These are phyloP conservation scores for Penaeus monodon DNA, from an alignment of 2,888 invertebrate genomes.

Conservation along the genomic window DNA sequence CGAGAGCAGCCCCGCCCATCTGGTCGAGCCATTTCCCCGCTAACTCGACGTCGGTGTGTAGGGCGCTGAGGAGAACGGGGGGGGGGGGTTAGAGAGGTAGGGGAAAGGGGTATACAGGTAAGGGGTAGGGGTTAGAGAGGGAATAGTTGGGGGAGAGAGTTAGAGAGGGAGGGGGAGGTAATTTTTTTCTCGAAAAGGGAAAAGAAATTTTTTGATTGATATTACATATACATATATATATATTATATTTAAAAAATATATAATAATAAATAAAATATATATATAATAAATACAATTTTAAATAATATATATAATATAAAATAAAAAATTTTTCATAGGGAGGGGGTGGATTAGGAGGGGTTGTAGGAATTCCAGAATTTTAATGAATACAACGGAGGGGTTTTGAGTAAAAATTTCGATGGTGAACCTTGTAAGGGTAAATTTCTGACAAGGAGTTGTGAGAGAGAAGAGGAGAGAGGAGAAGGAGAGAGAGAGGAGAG, in stretches of 20 bases:
- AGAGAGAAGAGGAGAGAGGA: not conserved
- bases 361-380: too few species aligned
- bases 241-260: not conserved
- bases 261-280: too few species aligned
- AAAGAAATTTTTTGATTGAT: not conserved
- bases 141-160: not conserved
- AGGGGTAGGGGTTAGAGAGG: not conserved
- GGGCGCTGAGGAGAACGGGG: slow-evolving; percentile 11
- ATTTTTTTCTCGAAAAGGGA: too few species aligned
- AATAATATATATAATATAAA: too few species aligned
- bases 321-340: too few species aligned
- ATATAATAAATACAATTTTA: too few species aligned
- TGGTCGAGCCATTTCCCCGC: slow-evolving; percentile 31
- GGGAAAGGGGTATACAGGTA: slow-evolving; percentile 28
- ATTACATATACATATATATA: not conserved
- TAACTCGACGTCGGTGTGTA: slow-evolving; percentile 43
- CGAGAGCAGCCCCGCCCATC: slow-evolving; percentile 32
- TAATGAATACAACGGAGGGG: too few species aligned
- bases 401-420: too few species aligned
- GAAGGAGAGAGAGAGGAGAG: not conserved
- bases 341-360: too few species aligned
- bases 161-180: not conserved
- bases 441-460: too few species aligned
- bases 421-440: too few species aligned
- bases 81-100: slow-evolving; percentile 2